A percentile compares a stretch with the other conserved stretches of the same genome.
Conservation (phyloP, 2,797 vertebrate genomes). For the Cyprinodon diabolis region DNA sequence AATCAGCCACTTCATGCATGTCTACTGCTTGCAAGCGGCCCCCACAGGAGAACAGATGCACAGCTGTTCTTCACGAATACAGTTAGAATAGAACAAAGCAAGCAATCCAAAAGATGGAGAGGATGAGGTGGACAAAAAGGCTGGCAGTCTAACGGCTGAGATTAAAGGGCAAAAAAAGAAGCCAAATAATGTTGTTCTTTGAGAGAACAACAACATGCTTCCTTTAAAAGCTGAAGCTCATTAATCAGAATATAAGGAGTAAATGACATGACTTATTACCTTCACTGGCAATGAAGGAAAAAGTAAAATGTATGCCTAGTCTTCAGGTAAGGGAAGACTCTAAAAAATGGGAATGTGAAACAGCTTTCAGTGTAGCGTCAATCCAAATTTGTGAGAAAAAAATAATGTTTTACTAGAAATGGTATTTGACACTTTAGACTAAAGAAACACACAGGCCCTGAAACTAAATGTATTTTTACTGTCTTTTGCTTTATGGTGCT, state of each 20-base stretch:
- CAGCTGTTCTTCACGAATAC: conserved; percentile 56
- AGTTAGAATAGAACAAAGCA: conserved; percentile 38
- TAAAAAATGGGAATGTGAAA: background rate
- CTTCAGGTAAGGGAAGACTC: background rate
- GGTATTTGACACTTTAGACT: background rate
- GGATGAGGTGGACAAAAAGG: conserved; percentile 26
- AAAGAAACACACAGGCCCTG: background rate
- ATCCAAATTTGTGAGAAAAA: background rate
- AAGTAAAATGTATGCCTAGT: background rate
- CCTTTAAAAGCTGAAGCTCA: conserved; percentile 40
- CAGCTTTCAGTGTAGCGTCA: background rate
- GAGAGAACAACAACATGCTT: conserved; percentile 7
- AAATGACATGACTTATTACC: conserved; percentile 4
- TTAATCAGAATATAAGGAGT: conserved; percentile 39
- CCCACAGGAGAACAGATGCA: conserved; percentile 46
- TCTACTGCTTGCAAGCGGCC: conserved; percentile 35
- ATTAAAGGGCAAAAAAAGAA: conserved; percentile 44
- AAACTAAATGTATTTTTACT: conserved; percentile 1
- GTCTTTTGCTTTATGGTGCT: background rate
- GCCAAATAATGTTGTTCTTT: conserved; percentile 23
- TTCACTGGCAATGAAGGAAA: conserved; percentile 13
- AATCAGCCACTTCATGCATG: conserved; percentile 36
- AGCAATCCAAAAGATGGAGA: conserved; percentile 20
- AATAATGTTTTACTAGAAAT: background rate
- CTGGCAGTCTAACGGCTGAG: conserved; percentile 5